A percentile compares a stretch with the other conserved stretches of the same genome.
Evolutionary conservation across 2,113 vertebrate species (phyloP).

Genomic region (Plestiodon gilberti): DNA sequence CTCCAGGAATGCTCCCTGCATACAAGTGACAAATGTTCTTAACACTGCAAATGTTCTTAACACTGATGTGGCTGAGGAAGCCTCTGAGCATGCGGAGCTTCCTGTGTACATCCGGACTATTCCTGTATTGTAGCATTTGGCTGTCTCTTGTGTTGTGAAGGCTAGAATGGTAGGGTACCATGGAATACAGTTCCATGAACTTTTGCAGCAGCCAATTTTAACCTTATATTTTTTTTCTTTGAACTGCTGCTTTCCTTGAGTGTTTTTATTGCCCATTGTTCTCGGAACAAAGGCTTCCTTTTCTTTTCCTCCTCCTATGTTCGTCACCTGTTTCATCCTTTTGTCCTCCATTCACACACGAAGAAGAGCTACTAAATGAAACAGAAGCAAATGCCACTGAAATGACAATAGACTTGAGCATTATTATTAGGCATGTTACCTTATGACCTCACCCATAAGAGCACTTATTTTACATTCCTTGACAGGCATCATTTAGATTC

Average conservation of each 20-base stretch:
- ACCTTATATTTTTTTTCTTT: not conserved
- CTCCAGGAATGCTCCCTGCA: too few relatives aligned
- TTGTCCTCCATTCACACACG: conserved; percentile 1
- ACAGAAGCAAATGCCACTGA: conserved; percentile 15
- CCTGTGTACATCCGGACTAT: too few relatives aligned
- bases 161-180: not conserved
- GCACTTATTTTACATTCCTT: conserved; percentile 1
- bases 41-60: too few relatives aligned
- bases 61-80: not conserved
- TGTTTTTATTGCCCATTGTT: not conserved
- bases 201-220: not conserved
- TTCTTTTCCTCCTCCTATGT: not conserved
- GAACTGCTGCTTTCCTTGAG: not conserved
- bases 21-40: too few relatives aligned
- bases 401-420: not conserved
- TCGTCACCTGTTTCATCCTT: not conserved
- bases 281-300: not conserved
- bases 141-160: not conserved
- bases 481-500: not conserved
- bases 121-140: not conserved
- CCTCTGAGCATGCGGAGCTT: too few relatives aligned
- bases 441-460: conserved; percentile 7
- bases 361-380: conserved; percentile 3
- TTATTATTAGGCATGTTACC: not conserved
- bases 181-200: not conserved